Conservation (phyloP, 2,113 vertebrate genomes). For the Hystrix brachyura region DNA sequence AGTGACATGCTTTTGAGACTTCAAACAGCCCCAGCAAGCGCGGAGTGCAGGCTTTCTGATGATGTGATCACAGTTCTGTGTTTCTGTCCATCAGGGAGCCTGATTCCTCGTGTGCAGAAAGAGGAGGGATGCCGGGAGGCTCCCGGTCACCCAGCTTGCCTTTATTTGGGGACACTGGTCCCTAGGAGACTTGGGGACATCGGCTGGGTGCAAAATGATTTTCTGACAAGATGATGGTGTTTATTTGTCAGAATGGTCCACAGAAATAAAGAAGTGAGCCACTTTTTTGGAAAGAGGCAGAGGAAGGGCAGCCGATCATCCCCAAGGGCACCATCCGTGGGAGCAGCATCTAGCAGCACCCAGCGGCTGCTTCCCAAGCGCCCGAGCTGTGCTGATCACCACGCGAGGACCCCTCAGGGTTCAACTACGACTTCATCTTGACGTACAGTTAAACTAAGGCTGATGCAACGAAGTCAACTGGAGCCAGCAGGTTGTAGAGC, state of each 20-base stretch:
- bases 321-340: not conserved
- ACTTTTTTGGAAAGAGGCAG: not conserved
- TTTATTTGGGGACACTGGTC: not conserved
- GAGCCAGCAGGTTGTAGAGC: not conserved
- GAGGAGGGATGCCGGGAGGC: not conserved
- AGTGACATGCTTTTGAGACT: not conserved
- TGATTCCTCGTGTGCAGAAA: not conserved
- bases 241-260: not conserved
- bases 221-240: conserved; percentile 16
- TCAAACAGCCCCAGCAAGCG: not conserved
- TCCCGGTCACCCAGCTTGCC: not conserved
- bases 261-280: not conserved
- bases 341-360: not conserved
- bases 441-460: not conserved
- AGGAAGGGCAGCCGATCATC: not conserved
- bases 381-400: not conserved
- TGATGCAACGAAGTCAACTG: not conserved
- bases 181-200: not conserved
- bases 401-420: not conserved
- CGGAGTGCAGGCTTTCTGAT: too few species aligned
- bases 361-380: not conserved
- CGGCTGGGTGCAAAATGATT: not conserved
- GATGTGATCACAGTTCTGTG: not conserved
- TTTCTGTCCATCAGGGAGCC: not conserved
- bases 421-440: too few species aligned